These are phyloP conservation scores for Alviniconcha marisindica DNA, from an alignment of 1,140 invertebrate genomes.

Conservation along the genomic window DNA sequence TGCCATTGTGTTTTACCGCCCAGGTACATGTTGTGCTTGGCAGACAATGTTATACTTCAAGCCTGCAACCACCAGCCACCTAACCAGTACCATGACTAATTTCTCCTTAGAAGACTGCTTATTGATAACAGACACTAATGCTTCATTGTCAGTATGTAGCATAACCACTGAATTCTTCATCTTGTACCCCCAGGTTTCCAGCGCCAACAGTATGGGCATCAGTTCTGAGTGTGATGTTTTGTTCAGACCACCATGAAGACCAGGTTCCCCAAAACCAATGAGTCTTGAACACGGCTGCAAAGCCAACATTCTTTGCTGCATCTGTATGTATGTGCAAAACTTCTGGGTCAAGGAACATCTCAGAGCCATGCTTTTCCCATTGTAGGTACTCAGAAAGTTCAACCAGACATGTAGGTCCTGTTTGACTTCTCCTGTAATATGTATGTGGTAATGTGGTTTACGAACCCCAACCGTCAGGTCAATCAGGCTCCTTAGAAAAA, in stretches of 20 bases:
- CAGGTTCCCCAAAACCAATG: conserved; percentile 30
- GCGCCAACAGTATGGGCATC: conserved; percentile 44
- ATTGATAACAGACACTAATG: conserved; percentile 49
- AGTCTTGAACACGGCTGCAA: no score
- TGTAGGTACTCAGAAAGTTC: conserved; percentile 40
- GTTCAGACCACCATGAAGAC: conserved; percentile 38
- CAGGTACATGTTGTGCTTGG: conserved; percentile 44
- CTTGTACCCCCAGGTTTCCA: conserved; percentile 43
- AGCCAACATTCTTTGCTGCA: conserved; percentile 38
- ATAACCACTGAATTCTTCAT: conserved; percentile 47
- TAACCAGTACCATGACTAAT: conserved; percentile 42
- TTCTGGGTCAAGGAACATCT: no score
- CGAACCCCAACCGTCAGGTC: conserved; percentile 37
- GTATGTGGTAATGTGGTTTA: conserved; percentile 39
- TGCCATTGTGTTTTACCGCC: conserved; percentile 33
- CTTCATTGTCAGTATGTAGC: conserved; percentile 53
- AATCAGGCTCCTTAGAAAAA: conserved; percentile 40
- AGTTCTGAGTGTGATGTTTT: conserved; percentile 37
- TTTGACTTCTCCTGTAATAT: conserved; percentile 31
- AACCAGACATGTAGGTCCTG: conserved; percentile 41
- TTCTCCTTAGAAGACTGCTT: conserved; percentile 43
- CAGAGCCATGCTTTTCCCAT: conserved; percentile 43
- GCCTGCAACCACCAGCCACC: conserved; percentile 42
- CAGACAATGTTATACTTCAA: conserved; percentile 41
- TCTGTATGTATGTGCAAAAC: conserved; percentile 47